Evolutionary conservation across 2,113 vertebrate species (phyloP).

Genomic region (Peucedramus taeniatus): DNA sequence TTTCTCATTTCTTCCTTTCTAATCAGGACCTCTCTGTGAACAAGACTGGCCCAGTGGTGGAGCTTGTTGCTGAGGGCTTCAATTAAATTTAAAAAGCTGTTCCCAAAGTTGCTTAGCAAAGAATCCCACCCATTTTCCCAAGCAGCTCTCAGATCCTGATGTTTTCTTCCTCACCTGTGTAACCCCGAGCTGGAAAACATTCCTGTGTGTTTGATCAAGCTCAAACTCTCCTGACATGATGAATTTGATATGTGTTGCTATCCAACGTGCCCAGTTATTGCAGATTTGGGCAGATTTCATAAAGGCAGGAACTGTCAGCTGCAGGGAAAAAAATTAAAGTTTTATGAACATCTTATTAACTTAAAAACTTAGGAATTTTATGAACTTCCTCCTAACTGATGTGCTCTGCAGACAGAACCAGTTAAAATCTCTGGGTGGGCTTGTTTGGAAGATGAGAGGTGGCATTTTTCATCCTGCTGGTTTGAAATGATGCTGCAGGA

Average conservation of each 20-base stretch:
- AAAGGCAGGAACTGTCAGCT: not conserved
- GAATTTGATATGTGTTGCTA: not conserved
- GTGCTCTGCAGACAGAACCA: not conserved
- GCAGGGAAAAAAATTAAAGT: not conserved
- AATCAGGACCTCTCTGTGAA: not conserved
- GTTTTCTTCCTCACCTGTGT: not conserved
- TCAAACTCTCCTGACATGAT: not conserved
- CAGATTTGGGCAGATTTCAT: not conserved
- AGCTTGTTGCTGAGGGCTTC: not conserved
- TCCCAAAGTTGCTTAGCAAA: not conserved
- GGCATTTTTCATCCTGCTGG: not conserved
- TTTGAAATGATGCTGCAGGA: not conserved
- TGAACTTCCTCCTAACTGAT: not conserved
- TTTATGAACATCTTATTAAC: not conserved
- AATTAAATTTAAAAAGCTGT: not conserved
- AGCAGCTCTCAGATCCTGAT: not conserved
- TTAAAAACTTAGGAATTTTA: not conserved
- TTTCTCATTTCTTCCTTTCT: not conserved
- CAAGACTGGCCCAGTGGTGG: not conserved
- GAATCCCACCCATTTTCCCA: not conserved
- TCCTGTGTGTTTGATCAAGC: not conserved
- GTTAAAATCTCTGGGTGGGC: not conserved
- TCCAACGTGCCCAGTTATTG: not conserved
- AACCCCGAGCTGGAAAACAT: not conserved
- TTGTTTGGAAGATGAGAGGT: not conserved